Evolutionary conservation across 2,797 vertebrate genomes (phyloP), one percentile per base, ranked within the genome.

Genomic region (Pseudotriccus pelzelni): DNA sequence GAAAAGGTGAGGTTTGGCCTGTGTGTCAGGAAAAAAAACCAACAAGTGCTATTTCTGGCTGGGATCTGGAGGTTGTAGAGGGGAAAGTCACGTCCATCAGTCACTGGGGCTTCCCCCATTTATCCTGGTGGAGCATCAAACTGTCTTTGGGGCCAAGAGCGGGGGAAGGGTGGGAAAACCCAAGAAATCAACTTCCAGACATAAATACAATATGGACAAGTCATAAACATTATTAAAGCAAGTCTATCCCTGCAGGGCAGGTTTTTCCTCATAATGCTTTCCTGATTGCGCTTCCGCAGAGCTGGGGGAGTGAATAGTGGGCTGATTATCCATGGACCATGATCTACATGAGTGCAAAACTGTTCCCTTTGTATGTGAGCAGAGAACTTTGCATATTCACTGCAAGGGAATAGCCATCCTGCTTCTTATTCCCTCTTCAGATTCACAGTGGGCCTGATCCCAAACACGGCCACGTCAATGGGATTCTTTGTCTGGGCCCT

Each of bases 241-340:
- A 97, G 95, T 95, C 95, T 97, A 21, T 96, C 96, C 97, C 97
- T 97, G 96, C 94, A 92, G 96, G 96, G 95, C 94, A 97, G 96
- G 96, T 97, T 97, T 98, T 96, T 91, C 84, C 97, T 97, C 97
- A 96, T 96, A 97, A 97, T 96, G 91, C 96, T 97, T 97, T 97
- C 97, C 95, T 98, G 97, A 97, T 97, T 97, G 96, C 27, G 84
- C 96, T 97, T 97, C 97, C 96, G 82, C 97, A 97, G 96, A 90
- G 97, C 89, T 89, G 95, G 97, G 96, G 93, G 91, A 88, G 96
- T 97, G 97, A 98, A 98, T 97, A 97, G 97, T 92, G 94, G 94
- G 95, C 97, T 98, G 97, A 98, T 98, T 98, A 98, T 97, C 97
- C 97, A 97, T 96, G 97, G 97, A 70, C 96, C 94, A 74, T 36